Evolutionary conservation across 53 echinoderm and acorn worm species (phyloP), one percentile per base, ranked within the genome.

Genomic region (Luidia sarsii): DNA sequence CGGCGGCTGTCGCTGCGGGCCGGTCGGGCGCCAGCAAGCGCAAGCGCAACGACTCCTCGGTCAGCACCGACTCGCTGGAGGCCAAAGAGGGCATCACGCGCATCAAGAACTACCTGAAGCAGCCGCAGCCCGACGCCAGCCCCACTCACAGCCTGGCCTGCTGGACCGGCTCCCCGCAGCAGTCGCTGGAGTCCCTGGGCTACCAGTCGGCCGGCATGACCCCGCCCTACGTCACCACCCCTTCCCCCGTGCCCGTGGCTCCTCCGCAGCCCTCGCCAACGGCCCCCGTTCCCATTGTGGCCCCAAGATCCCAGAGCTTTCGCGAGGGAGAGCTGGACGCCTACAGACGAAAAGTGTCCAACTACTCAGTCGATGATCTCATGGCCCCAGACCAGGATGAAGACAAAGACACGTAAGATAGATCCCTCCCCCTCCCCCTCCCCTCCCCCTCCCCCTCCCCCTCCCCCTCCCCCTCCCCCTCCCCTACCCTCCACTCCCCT

Each of bases 351-450:
- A n/a, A n/a, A n/a, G n/a, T n/a, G n/a, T n/a, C n/a, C n/a, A n/a
- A n/a, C n/a, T n/a, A n/a, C n/a, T n/a, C n/a, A n/a, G 22, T 62
- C 15, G 33, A 55, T 18, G 64, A 65, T 0, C 20, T 84, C 6
- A 15, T 63, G 64, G 20, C 5, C 0, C 27, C 27, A 7, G 83
- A 84, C 39, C n/a, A n/a, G n/a, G n/a, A n/a, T n/a, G 53, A 84
- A 16, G 84, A 84, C 39, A 37, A 30, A 18, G 84, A 84, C 65
- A 72, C 84, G 84, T 84, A 73, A 52, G 84, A 46, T 72, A n/a
- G n/a, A n/a, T n/a, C n/a, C n/a, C n/a, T n/a, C n/a, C n/a, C n/a
- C n/a, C n/a, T n/a, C n/a, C n/a, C n/a, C n/a, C n/a, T n/a, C n/a
- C n/a, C n/a, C n/a, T n/a, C n/a, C n/a, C n/a, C n/a, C n/a, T n/a